Conservation (phyloP, 2,113 vertebrate genomes). For the Todiramphus chloris region DNA sequence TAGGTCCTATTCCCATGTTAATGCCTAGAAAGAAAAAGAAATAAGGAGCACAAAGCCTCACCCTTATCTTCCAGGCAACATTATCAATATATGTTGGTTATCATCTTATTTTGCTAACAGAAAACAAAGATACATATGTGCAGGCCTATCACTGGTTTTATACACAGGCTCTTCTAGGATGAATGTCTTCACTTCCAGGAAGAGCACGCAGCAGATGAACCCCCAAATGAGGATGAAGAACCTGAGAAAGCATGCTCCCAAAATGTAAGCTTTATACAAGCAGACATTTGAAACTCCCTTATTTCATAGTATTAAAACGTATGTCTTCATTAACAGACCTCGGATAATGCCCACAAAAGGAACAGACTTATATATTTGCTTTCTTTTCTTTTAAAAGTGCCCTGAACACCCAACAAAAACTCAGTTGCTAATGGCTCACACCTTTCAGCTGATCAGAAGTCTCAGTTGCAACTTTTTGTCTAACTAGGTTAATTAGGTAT, state of each 20-base stretch:
- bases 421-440: background rate
- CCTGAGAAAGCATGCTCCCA: background rate
- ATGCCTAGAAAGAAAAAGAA: background rate
- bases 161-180: background rate
- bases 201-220: background rate
- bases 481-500: conserved; percentile 11
- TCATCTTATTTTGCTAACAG: background rate
- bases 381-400: background rate
- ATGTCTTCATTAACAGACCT: background rate
- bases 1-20: background rate
- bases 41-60: background rate
- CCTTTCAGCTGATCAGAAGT: background rate
- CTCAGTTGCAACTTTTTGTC: background rate
- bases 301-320: background rate
- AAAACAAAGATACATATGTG: background rate
- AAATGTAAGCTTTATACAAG: background rate
- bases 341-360: background rate
- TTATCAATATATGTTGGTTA: background rate
- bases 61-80: background rate
- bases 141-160: background rate
- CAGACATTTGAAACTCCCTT: background rate
- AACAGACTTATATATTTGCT: background rate
- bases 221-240: background rate
- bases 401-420: background rate
- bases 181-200: background rate